phyloP scores from a whole-genome alignment of 2,113 vertebrate genomes.

The Baryphthengus martii region DNA sequence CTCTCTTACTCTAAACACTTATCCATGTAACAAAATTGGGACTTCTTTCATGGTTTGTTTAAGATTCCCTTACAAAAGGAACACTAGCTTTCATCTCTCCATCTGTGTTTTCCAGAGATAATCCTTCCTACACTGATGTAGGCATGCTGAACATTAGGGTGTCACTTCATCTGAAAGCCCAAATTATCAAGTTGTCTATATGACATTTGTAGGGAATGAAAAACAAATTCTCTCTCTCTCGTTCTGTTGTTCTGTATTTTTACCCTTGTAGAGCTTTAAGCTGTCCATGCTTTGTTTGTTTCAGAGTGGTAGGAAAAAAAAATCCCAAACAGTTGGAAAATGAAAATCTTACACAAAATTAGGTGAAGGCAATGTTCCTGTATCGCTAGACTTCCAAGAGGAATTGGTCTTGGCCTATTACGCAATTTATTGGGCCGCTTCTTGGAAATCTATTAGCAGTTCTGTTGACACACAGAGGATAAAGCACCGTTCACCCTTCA shows the following conservation, averaged over 20 bases:
- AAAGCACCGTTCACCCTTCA: not conserved
- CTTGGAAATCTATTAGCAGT: not conserved
- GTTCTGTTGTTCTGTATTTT: not conserved
- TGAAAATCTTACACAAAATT: not conserved
- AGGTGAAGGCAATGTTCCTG: not conserved
- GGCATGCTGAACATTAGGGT: not conserved
- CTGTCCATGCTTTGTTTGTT: not conserved
- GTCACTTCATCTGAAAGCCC: not conserved
- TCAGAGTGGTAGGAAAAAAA: not conserved
- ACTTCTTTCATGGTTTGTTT: not conserved
- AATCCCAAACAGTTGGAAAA: not conserved
- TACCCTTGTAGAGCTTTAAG: not conserved
- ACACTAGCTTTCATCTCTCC: constrained; percentile 12
- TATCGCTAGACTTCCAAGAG: not conserved
- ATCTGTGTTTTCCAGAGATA: constrained; percentile 41
- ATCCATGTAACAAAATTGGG: not conserved
- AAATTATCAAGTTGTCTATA: not conserved
- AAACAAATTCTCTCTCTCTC: not conserved
- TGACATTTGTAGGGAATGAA: constrained; percentile 4
- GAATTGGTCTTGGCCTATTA: not conserved
- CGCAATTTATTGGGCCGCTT: not conserved
- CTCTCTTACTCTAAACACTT: not conserved
- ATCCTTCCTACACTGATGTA: constrained; percentile 18
- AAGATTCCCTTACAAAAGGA: not conserved
- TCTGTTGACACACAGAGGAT: not conserved